A percentile compares a stretch with the other conserved stretches of the same genome.
phyloP scores from a whole-genome alignment of 2,113 vertebrate genomes.

The Salminus brasiliensis region DNA sequence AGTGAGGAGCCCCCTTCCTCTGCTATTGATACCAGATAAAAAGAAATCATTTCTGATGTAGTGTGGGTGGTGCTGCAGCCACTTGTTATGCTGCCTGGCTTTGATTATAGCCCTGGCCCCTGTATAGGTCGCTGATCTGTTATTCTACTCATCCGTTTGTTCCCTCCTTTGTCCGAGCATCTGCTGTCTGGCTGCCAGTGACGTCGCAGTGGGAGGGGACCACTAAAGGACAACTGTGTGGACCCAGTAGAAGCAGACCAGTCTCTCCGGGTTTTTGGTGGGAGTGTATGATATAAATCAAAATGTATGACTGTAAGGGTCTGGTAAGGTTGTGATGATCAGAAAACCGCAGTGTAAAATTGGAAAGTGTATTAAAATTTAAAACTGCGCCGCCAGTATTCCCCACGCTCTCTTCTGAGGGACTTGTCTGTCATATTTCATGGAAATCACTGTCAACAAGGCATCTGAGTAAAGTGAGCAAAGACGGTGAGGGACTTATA shows the following conservation, averaged over 20 bases:
- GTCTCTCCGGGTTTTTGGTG: background rate
- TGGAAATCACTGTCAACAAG: no score
- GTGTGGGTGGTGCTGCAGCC: background rate
- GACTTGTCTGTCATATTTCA: no score
- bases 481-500: no score
- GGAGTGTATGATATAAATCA: background rate
- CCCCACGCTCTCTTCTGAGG: no score
- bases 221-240: background rate
- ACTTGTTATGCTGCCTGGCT: conserved; percentile 15
- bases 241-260: background rate
- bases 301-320: no score
- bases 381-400: no score
- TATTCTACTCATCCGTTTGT: conserved; percentile 1
- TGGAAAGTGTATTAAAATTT: no score
- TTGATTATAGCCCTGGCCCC: conserved; percentile 1
- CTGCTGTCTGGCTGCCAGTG: conserved; percentile 26
- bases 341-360: background rate
- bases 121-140: conserved; percentile 10
- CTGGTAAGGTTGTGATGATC: no score
- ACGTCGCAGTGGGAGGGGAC: background rate
- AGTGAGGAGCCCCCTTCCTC: background rate
- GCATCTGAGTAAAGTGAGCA: no score
- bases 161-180: conserved; percentile 13
- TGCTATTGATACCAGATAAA: background rate
- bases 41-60: background rate